Conservation (phyloP, 1,140 invertebrate genomes). For the Drosophila ironensis region DNA sequence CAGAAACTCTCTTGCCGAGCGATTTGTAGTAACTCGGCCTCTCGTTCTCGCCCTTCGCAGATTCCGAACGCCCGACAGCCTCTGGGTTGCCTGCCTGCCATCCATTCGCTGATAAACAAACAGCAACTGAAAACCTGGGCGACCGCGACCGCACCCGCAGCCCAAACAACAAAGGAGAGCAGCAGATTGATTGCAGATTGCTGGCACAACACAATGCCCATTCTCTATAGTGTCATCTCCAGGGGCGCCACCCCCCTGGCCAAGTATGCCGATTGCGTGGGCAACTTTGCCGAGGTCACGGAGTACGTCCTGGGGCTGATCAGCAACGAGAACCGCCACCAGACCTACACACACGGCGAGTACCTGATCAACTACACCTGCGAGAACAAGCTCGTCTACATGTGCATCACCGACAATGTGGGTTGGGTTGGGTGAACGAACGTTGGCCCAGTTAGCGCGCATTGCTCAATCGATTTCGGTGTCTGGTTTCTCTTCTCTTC, state of each 20-base stretch:
- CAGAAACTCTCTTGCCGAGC: too few species aligned
- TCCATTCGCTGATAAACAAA: constrained; percentile 15
- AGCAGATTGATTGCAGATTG: too few species aligned
- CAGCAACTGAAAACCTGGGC: background rate
- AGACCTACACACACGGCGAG: constrained; percentile 95
- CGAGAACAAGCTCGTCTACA: constrained; percentile 93
- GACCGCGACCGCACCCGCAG: constrained; percentile 13
- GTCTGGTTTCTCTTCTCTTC: background rate
- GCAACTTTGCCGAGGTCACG: constrained; percentile 96
- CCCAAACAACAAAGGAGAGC: constrained; percentile 22
- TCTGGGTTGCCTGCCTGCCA: constrained; percentile 5
- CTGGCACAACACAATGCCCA: constrained; percentile 87
- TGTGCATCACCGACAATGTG: constrained; percentile 98
- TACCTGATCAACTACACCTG: constrained; percentile 96
- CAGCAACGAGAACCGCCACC: constrained; percentile 91
- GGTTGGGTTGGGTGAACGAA: constrained; percentile 83
- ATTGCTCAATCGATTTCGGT: constrained; percentile 12
- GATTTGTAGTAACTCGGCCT: background rate
- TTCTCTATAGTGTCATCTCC: constrained; percentile 94
- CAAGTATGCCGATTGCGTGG: constrained; percentile 94
- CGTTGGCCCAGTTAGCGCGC: background rate
- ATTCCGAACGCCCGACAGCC: constrained; percentile 4
- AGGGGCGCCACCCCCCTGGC: constrained; percentile 93
- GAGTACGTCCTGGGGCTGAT: constrained; percentile 95
- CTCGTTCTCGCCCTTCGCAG: background rate